These are phyloP conservation scores for Puffinus mauretanicus DNA, from an alignment of 2,113 vertebrate species.

Conservation along the genomic window DNA sequence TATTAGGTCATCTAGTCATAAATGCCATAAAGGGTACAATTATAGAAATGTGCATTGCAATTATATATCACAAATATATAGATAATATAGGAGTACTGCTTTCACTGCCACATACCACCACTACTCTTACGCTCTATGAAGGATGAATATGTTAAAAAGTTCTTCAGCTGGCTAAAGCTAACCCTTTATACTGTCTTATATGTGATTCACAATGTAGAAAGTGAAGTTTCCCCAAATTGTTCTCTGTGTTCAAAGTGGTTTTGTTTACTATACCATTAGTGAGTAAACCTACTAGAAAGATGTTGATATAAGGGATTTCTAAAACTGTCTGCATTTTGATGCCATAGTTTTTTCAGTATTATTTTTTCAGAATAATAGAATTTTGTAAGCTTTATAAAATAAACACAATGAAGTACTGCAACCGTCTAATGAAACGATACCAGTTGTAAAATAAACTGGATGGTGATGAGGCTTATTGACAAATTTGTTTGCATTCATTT, in stretches of 20 bases:
- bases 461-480: background rate
- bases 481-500: background rate
- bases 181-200: background rate
- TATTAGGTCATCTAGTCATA: background rate
- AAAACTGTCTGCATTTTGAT: background rate
- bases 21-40: background rate
- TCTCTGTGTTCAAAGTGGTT: background rate
- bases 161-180: background rate
- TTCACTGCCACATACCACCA: background rate
- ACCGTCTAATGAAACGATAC: background rate
- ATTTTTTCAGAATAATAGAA: background rate
- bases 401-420: background rate
- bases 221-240: background rate
- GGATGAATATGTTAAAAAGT: background rate
- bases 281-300: background rate
- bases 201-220: background rate
- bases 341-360: background rate
- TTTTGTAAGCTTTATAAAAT: background rate
- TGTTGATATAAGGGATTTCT: background rate
- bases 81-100: background rate
- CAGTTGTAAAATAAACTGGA: background rate
- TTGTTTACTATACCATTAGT: background rate
- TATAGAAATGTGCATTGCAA: background rate
- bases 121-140: background rate
- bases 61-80: background rate